Conservation (phyloP, 2,113 vertebrate species). For the Saccopteryx leptura region DNA sequence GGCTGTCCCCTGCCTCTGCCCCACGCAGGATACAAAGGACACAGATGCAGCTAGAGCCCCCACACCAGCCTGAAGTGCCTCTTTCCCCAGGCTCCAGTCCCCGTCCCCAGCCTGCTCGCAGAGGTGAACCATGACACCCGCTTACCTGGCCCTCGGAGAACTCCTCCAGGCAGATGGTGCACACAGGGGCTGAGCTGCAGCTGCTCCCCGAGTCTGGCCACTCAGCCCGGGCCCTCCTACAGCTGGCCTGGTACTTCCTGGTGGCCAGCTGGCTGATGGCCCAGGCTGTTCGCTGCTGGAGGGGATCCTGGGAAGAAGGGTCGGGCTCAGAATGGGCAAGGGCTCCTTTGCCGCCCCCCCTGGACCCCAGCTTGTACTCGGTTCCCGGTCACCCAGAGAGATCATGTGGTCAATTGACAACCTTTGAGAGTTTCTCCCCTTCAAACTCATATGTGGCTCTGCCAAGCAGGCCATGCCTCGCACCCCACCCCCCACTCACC, state of each 20-base stretch:
- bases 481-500: neutral
- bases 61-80: neutral
- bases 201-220: slow-evolving; percentile 93
- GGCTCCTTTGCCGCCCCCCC: neutral
- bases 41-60: neutral
- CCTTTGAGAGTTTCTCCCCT: neutral
- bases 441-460: neutral
- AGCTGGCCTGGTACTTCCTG: slow-evolving; percentile 91
- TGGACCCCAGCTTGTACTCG: neutral
- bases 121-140: neutral
- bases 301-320: slow-evolving; percentile 90
- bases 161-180: slow-evolving; percentile 98
- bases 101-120: neutral
- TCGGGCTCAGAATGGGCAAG: neutral
- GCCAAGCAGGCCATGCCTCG: neutral
- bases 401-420: neutral
- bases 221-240: slow-evolving; percentile 85
- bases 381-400: neutral
- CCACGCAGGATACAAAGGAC: neutral
- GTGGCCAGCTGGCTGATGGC: slow-evolving; percentile 95
- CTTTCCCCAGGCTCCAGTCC: neutral
- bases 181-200: slow-evolving; percentile 95
- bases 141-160: slow-evolving; percentile 97
- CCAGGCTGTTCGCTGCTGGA: slow-evolving; percentile 95
- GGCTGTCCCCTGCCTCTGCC: neutral